phyloP scores from a whole-genome alignment of 2,113 vertebrate species.

The Apeltes quadracus region DNA sequence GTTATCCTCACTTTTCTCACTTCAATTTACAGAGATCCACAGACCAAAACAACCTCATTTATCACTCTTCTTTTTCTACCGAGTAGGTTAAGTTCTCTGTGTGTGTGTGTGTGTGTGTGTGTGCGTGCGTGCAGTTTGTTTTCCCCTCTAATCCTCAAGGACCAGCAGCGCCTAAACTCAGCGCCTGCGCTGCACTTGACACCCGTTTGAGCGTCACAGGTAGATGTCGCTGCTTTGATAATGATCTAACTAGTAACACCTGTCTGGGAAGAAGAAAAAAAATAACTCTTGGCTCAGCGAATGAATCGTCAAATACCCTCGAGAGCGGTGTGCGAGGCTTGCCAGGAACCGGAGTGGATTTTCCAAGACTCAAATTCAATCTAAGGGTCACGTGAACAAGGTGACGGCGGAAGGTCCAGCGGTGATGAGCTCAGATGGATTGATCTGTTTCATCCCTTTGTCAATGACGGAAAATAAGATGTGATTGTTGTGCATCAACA shows the following conservation, averaged over 20 bases:
- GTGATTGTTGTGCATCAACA: background rate
- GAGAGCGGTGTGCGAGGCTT: background rate
- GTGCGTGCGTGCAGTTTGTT: constrained; percentile 22
- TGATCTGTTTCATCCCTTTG: background rate
- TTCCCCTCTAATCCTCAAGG: constrained; percentile 33
- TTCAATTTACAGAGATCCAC: constrained; percentile 65
- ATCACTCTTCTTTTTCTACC: constrained; percentile 42
- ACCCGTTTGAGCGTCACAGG: constrained; percentile 20
- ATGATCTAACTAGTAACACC: constrained; percentile 30
- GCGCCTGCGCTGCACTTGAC: constrained; percentile 27
- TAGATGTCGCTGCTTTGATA: constrained; percentile 36
- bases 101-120: constrained; percentile 5
- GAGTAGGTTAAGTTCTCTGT: background rate
- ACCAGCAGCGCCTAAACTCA: constrained; percentile 12
- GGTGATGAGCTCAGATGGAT: too few species aligned
- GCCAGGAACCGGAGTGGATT: constrained; percentile 18
- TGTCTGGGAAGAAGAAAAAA: constrained; percentile 23
- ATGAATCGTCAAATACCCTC: constrained; percentile 29
- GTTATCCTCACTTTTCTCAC: constrained; percentile 52
- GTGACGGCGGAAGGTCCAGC: too few species aligned
- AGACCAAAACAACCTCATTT: constrained; percentile 59
- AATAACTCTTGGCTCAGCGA: constrained; percentile 20
- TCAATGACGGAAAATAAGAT: constrained; percentile 10
- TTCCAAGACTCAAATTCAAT: constrained; percentile 30
- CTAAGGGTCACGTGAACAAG: constrained; percentile 16